Evolutionary conservation across 1,140 invertebrate species (phyloP).

Genomic region (Planococcus citri): DNA sequence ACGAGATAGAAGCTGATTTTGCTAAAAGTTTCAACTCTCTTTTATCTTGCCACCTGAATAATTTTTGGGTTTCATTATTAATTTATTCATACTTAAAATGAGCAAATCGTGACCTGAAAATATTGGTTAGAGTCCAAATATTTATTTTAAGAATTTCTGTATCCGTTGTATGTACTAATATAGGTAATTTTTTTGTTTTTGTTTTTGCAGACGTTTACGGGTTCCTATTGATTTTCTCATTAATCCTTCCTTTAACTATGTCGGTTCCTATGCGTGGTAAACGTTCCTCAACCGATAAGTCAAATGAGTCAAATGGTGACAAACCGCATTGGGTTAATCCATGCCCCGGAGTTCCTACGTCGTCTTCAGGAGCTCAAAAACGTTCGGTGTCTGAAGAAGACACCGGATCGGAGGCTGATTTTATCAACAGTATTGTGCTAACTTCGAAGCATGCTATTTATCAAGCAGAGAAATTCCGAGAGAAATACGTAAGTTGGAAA

Average conservation of each 20-base stretch:
- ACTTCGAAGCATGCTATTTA: not conserved
- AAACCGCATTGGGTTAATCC: not conserved
- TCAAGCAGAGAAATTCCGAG: not conserved
- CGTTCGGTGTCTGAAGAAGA: not conserved
- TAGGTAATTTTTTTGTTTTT: not conserved
- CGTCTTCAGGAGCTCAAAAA: too few species aligned
- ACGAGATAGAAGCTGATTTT: too few species aligned
- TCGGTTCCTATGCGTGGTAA: not conserved
- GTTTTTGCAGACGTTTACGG: not conserved
- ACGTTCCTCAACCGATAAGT: constrained; percentile 11
- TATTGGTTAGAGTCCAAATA: too few species aligned
- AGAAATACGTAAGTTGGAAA: not conserved
- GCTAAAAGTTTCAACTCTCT: too few species aligned
- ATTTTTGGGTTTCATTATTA: too few species aligned
- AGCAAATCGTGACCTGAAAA: too few species aligned
- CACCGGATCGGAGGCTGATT: not conserved
- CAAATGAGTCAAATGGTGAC: not conserved
- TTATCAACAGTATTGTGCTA: not conserved
- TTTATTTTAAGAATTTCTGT: too few species aligned
- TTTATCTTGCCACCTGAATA: too few species aligned
- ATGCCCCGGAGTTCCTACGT: not conserved
- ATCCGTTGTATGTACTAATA: too few species aligned
- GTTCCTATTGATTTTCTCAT: not conserved
- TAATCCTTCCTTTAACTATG: not conserved
- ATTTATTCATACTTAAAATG: too few species aligned